These are phyloP conservation scores for Oophaga sylvatica DNA, from an alignment of 2,797 vertebrate species.

Conservation along the genomic window DNA sequence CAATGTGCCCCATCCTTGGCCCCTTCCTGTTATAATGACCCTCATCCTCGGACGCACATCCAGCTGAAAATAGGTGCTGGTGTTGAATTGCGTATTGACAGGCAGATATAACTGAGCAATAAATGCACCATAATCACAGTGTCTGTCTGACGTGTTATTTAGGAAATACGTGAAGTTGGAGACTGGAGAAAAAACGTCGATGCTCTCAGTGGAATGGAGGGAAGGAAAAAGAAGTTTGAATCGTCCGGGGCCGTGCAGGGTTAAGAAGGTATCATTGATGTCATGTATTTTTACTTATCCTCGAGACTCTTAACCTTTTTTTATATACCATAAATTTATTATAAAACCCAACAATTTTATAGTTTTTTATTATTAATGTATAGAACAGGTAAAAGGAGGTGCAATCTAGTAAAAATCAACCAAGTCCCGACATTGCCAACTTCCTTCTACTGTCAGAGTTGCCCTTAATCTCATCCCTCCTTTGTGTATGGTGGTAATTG, in stretches of 20 bases:
- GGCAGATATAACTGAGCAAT: neutral
- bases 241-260: constrained; percentile 73
- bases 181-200: constrained; percentile 93
- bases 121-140: neutral
- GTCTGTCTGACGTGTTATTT: constrained; percentile 25
- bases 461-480: too few relatives aligned
- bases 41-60: too few relatives aligned
- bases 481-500: neutral
- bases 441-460: too few relatives aligned
- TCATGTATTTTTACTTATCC: neutral
- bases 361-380: neutral
- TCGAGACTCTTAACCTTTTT: too few relatives aligned
- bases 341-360: neutral
- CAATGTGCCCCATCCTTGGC: too few relatives aligned
- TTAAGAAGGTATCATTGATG: constrained; percentile 19
- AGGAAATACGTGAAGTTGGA: constrained; percentile 88
- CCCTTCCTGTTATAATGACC: too few relatives aligned
- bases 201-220: constrained; percentile 91
- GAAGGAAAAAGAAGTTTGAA: constrained; percentile 92
- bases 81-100: too few relatives aligned
- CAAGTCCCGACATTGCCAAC: too few relatives aligned
- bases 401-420: neutral
- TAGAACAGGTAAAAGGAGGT: neutral
- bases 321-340: neutral
- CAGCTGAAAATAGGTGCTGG: too few relatives aligned